Base-by-base conservation (phyloP, 2,888 invertebrate genomes). In the Sipha maydis region DNA sequence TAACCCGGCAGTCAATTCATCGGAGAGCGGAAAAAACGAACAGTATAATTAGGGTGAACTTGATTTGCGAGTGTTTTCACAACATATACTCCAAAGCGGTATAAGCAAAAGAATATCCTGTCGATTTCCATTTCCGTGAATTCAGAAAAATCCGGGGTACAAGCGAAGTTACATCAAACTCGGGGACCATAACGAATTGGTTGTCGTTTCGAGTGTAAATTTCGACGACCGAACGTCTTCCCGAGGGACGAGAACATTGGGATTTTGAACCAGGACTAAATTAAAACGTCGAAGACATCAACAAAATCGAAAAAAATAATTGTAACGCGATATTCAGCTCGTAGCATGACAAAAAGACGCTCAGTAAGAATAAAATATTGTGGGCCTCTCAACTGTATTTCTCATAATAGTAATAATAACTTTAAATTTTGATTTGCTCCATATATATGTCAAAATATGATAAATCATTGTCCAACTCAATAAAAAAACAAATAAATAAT, bases 161-260 rank as follows among this genome's bases (percentile, higher is more conserved):
- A 48, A 48, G 25, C 34, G 11, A 48, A 34, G 41, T 56, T 38
- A 80, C 61, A 73, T 54, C 28, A 73, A 41, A 73, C 38, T 38
- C 86, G 73, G 71, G 28, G 56, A 73, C 56, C 79, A 54, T 80
- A 86, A 86, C 86, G 79, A 73, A 73, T 86, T 80, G 79, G 86
- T 86, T 79, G 86, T 73, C 86, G 56, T 80, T 86, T 86, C 56
- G 71, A 80, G 31, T 86, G 69, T 48, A 61, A 48, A 86, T 80
- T 71, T 38, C 38, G 71, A 71, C 38, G 71, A 71, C 54, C 25
- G 21, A 73, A 80, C 61, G 73, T 25, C 56, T 38, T 86, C 86
- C 73, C 86, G 79, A 14, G 73, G 86, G 86, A 73, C 54, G 31
- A 8, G 28, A 25, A 3, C 48, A 2, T 56, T 11, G 38, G 56